Percentiles rank a stretch among this genome's conserved stretches.
phyloP scores from a whole-genome alignment of 1,140 invertebrate genomes.

The Magallana gigas region DNA sequence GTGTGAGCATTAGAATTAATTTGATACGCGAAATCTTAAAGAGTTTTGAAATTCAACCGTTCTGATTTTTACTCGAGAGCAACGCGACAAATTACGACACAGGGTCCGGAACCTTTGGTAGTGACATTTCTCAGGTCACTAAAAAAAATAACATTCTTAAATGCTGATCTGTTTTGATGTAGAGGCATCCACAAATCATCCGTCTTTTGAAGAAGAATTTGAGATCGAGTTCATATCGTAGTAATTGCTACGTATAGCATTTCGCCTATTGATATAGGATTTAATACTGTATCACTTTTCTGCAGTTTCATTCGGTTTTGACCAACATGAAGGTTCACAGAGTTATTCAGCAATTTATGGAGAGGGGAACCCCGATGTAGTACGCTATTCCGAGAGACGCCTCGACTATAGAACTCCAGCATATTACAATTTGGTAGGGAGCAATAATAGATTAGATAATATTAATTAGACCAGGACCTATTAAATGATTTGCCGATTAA shows the following conservation, averaged over 20 bases:
- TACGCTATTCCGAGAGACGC: not conserved
- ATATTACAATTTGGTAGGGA: not conserved
- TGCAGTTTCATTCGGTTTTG: conserved; percentile 24
- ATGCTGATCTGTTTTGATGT: conserved; percentile 16
- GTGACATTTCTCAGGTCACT: not conserved
- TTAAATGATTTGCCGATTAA: not conserved
- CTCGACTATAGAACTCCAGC: not conserved
- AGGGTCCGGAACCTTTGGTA: not conserved
- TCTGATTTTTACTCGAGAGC: not conserved
- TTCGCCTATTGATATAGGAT: conserved; percentile 23
- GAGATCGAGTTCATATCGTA: conserved; percentile 28
- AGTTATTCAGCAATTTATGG: conserved; percentile 20
- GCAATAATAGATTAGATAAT: conserved; percentile 27
- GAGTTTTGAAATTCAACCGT: not conserved
- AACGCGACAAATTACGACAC: not conserved
- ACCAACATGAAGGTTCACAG: conserved; percentile 20
- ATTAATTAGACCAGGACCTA: conserved; percentile 26
- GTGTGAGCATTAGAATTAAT: too few species aligned
- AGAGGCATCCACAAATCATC: conserved; percentile 22
- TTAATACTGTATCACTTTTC: conserved; percentile 38
- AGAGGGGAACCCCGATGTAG: not conserved
- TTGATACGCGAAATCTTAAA: not conserved
- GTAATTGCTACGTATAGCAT: conserved; percentile 29
- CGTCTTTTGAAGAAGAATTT: conserved; percentile 18
- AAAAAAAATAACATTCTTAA: not conserved